Evolutionary conservation across 2,888 invertebrate genomes (phyloP).

Genomic region (Phlogophora meticulosa): DNA sequence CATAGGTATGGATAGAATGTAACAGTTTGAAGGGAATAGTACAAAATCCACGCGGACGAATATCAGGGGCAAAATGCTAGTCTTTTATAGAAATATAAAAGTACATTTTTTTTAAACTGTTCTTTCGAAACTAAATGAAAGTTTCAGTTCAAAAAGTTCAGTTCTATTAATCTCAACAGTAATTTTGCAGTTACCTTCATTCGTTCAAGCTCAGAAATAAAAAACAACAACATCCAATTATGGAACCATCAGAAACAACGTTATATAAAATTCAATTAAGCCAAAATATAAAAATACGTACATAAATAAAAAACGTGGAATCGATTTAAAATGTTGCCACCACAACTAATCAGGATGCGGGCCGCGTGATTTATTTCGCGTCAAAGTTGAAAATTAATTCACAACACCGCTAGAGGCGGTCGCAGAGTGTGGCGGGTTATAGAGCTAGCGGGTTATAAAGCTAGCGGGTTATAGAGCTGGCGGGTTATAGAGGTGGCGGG

Average conservation of each 20-base stretch:
- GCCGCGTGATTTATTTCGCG: slow-evolving; percentile 84
- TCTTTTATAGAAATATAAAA: too few species aligned
- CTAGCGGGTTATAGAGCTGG: slow-evolving; percentile 12
- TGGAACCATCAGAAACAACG: slow-evolving; percentile 36
- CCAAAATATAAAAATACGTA: slow-evolving; percentile 62
- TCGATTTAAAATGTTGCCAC: slow-evolving; percentile 77
- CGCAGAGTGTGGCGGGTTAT: slow-evolving; percentile 33
- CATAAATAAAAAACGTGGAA: slow-evolving; percentile 70
- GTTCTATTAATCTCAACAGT: not conserved
- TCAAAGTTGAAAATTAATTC: slow-evolving; percentile 89
- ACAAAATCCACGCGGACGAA: too few species aligned
- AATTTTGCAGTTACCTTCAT: not conserved
- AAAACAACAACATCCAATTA: slow-evolving; percentile 51
- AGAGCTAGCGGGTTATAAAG: slow-evolving; percentile 28
- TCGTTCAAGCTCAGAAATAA: slow-evolving; percentile 18
- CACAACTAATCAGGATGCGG: slow-evolving; percentile 84
- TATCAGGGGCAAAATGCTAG: too few species aligned
- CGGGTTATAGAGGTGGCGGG: slow-evolving; percentile 20
- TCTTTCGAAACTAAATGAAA: not conserved
- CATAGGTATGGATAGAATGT: too few species aligned
- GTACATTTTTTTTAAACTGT: too few species aligned
- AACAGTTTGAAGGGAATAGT: too few species aligned
- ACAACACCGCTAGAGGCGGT: slow-evolving; percentile 74
- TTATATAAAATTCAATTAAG: slow-evolving; percentile 63
- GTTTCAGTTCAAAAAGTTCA: not conserved